Base-by-base conservation (phyloP, 2,113 vertebrate genomes). In the Hypomesus transpacificus region DNA sequence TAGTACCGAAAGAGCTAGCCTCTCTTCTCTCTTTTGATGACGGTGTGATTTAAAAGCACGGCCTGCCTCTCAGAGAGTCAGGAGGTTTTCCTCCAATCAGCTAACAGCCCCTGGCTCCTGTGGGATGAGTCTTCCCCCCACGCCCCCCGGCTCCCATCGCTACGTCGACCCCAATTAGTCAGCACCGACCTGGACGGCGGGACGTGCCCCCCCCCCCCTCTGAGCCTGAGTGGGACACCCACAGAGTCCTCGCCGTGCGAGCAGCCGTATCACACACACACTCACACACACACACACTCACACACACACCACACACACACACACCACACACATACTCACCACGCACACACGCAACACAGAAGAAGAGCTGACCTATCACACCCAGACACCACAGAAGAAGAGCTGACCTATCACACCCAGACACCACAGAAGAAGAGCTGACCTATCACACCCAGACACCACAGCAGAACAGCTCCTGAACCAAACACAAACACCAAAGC, bases 221-320 rank as follows among this genome's bases (percentile, higher is more conserved):
- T 34, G 17, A 54, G 65, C 71, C 66, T 65, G 53, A 79, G 82
- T 81, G 65, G 69, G 54, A 61, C 66, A 9, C 80, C 80, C 79
- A 83, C 87, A 53, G 5, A 21, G 67, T 18, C 69, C 80, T 70
- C 11, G 18, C 70, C 74, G 76, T 85, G 79, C 80, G 76, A 74
- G 75, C 79, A 52, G 80, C 7, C 31, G 7, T 34, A 7, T 34
- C 31, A 7, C 31, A 7, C 31, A 7, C 31, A 7, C 31, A 34
- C 31, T 7, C 31, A 34, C 4, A n/a, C n/a, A n/a, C n/a, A n/a
- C 5, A 7, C 31, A 7, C 31, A 7, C 31, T 1, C 31, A 34
- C 31, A 6, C 31, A 34, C 4, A 73, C 57, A 64, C 75, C 75
- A 74, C 69, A 73, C 28, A 61, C 34, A 34, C 31, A 34, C 31